Evolutionary conservation across 2,888 invertebrate species (phyloP).

Genomic region (Drosophila kanekoi): DNA sequence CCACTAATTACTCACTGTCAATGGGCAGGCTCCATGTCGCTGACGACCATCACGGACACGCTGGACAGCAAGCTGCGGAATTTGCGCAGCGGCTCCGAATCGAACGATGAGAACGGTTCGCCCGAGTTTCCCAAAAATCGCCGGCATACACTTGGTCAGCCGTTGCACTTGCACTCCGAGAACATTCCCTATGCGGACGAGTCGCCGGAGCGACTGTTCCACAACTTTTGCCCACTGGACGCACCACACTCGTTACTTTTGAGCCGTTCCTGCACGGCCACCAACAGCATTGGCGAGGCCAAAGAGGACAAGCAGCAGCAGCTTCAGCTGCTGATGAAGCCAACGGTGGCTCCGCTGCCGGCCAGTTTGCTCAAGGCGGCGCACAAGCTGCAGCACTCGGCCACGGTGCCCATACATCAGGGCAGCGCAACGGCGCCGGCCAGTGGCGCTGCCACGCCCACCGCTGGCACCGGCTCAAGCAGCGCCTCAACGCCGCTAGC

Average conservation of each 20-base stretch:
- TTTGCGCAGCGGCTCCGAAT: conserved; percentile 89
- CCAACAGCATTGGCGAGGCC: conserved; percentile 58
- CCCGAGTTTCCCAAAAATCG: conserved; percentile 83
- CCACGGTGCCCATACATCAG: conserved; percentile 80
- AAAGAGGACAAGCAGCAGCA: conserved; percentile 51
- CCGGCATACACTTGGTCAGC: conserved; percentile 82
- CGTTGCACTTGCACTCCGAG: conserved; percentile 85
- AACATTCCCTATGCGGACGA: conserved; percentile 91
- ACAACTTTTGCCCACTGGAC: conserved; percentile 77
- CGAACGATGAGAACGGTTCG: conserved; percentile 86
- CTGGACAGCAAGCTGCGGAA: conserved; percentile 93
- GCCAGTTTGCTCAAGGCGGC: conserved; percentile 64
- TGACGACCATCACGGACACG: conserved; percentile 93
- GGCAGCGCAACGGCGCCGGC: conserved; percentile 69
- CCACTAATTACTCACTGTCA: background rate
- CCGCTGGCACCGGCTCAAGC: conserved; percentile 51
- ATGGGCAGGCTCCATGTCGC: conserved; percentile 91
- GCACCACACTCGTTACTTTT: conserved; percentile 73
- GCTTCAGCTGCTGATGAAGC: conserved; percentile 43
- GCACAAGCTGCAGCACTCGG: conserved; percentile 81
- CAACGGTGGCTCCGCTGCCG: conserved; percentile 53
- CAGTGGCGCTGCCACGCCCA: conserved; percentile 78
- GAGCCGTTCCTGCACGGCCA: conserved; percentile 79
- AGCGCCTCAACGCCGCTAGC: conserved; percentile 44
- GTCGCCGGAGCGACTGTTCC: conserved; percentile 86